phyloP scores from a whole-genome alignment of 2,888 invertebrate species.

The Ellobium chinense region DNA sequence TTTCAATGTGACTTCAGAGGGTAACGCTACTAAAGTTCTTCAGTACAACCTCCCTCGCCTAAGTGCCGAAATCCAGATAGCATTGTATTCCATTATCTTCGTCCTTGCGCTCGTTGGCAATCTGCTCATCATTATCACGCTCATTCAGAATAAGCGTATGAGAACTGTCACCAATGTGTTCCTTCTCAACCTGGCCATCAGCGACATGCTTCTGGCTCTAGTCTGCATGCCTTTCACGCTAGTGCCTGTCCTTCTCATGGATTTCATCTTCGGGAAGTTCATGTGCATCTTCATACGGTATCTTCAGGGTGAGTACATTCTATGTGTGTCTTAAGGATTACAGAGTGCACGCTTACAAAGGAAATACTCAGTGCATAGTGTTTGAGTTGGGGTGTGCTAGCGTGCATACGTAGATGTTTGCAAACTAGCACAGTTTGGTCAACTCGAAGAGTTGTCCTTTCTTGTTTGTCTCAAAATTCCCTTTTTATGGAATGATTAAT shows the following conservation, averaged over 20 bases:
- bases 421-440: no score
- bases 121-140: slow-evolving; percentile 86
- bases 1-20: neutral
- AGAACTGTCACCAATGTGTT: slow-evolving; percentile 82
- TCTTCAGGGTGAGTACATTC: slow-evolving; percentile 84
- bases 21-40: neutral
- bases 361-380: neutral
- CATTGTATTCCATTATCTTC: slow-evolving; percentile 88
- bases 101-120: slow-evolving; percentile 89
- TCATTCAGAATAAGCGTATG: slow-evolving; percentile 81
- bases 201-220: slow-evolving; percentile 89
- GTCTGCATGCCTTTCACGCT: slow-evolving; percentile 90
- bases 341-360: no score
- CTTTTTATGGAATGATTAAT: no score
- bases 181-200: slow-evolving; percentile 82
- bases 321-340: neutral
- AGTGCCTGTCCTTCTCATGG: slow-evolving; percentile 84
- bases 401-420: no score
- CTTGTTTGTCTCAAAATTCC: no score
- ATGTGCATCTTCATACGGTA: slow-evolving; percentile 88
- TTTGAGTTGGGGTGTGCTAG: no score
- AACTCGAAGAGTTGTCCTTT: no score
- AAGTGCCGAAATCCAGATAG: slow-evolving; percentile 79
- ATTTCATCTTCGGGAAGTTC: slow-evolving; percentile 87
- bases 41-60: slow-evolving; percentile 42